Percentiles rank a stretch among this genome's conserved stretches.
Evolutionary conservation across 2,888 invertebrate genomes (phyloP).

Genomic region (Rhogogaster chlorosoma): DNA sequence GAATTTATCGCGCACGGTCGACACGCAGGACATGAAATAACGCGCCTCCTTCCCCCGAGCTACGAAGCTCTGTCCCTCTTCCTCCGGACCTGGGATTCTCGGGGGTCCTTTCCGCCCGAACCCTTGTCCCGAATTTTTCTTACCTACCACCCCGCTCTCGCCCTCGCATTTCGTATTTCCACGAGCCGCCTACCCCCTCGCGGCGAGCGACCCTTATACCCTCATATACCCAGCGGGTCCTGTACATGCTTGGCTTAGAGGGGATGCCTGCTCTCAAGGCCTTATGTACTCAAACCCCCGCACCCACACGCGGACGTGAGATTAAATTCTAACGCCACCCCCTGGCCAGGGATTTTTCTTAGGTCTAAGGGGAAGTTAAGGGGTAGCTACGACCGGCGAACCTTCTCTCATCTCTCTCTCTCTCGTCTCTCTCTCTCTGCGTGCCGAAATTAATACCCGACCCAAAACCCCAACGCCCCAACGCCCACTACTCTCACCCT

Average conservation of each 20-base stretch:
- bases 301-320: slow-evolving; percentile 62
- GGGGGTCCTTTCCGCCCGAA: background rate
- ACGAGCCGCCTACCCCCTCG: background rate
- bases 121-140: slow-evolving; percentile 31
- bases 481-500: slow-evolving; percentile 55
- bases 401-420: background rate
- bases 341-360: slow-evolving; percentile 75
- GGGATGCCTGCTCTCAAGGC: background rate
- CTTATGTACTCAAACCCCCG: slow-evolving; percentile 51
- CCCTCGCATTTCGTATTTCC: background rate
- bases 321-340: slow-evolving; percentile 74
- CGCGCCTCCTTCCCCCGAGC: slow-evolving; percentile 25
- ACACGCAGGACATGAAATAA: slow-evolving; percentile 6
- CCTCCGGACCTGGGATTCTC: slow-evolving; percentile 16
- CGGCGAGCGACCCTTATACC: background rate
- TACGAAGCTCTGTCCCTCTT: slow-evolving; percentile 45
- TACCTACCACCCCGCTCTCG: slow-evolving; percentile 8
- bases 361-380: slow-evolving; percentile 64
- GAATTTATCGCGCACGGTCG: slow-evolving; percentile 9
- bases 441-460: slow-evolving; percentile 75
- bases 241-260: background rate
- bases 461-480: slow-evolving; percentile 57
- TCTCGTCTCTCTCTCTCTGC: slow-evolving; percentile 53
- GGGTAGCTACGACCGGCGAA: background rate
- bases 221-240: background rate